Evolutionary conservation across 2,797 vertebrate genomes (phyloP).

Genomic region (Sebastes hubbsi): DNA sequence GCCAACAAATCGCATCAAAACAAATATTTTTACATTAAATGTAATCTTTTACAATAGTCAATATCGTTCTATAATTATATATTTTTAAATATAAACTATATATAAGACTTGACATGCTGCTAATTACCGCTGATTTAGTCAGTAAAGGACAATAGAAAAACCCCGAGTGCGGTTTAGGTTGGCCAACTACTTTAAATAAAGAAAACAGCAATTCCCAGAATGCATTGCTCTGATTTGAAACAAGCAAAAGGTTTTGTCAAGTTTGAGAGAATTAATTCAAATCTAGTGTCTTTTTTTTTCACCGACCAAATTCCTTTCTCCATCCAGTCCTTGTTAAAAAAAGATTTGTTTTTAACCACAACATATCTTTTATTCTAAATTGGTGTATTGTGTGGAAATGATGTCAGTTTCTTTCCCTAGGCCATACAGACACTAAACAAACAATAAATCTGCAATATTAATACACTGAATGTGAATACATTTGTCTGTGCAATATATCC

Average conservation of each 20-base stretch:
- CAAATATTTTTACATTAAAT: rapidly evolving
- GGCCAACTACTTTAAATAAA: background rate
- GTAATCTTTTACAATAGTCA: rapidly evolving
- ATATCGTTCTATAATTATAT: rapidly evolving
- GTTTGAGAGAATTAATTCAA: background rate
- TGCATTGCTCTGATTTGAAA: background rate
- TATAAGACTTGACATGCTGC: rapidly evolving
- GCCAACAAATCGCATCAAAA: background rate
- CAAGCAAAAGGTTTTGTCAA: background rate
- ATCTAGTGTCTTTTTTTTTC: no score
- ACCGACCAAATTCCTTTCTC: no score
- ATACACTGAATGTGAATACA: no score
- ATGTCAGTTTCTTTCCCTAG: no score
- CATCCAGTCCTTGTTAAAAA: no score
- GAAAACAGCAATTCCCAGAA: constrained; percentile 50
- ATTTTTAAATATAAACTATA: rapidly evolving
- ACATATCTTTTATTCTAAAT: no score
- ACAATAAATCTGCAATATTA: no score
- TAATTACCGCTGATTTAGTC: rapidly evolving
- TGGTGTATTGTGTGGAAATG: no score
- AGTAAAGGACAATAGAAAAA: background rate
- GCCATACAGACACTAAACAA: no score
- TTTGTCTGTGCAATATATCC: no score
- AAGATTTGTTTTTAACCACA: no score
- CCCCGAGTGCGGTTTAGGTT: background rate